Base-by-base conservation (phyloP, 2,113 vertebrate species). In the Crypturellus undulatus region DNA sequence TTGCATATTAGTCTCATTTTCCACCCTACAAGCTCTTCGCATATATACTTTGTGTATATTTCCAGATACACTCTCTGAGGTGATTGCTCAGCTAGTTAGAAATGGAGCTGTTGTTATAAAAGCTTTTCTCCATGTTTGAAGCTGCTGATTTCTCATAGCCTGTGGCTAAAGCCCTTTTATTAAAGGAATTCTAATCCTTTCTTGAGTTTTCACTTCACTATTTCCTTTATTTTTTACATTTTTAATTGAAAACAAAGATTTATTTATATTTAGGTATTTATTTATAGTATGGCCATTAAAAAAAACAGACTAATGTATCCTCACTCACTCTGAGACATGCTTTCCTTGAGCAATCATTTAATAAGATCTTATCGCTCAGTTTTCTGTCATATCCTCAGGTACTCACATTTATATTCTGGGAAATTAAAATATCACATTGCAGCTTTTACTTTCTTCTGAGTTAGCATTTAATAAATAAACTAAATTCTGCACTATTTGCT, bases 11-110 rank as follows among this genome's bases (percentile, higher is more conserved):
- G 67, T 72, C 93, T 81, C 15, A 58, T 90, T 47, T 94, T 81
- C 65, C 58, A 90, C 56, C 51, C 52, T 62, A 60, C 16, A 59
- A 92, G 65, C 79, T 79, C 88, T 75, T 77, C 89, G 77, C 52
- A 26, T 42, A 60, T 19, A 58, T 32, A 32, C 30, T 32, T 58
- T 58, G 54, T 32, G 54, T 58, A 58, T 58, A 32, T 58, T 13
- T n/a, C 32, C 52, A 81, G 77, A 84, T 92, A 84, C 9, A 43
- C 30, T 79, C 34, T 87, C 64, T 68, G 77, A 84, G 47, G 32
- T 84, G 94, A 69, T 54, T 92, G 94, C 91, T 96, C 91, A 86
- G 84, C 79, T 84, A 76, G 56, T 68, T 84, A 79, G 73, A 89
- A 93, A 87, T 17, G 2, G 56, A 89, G 9, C 2, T 30, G 32